Percentiles rank a stretch among this genome's conserved stretches.
Conservation (phyloP, 2,888 invertebrate species). For the Camponotus fellah region DNA sequence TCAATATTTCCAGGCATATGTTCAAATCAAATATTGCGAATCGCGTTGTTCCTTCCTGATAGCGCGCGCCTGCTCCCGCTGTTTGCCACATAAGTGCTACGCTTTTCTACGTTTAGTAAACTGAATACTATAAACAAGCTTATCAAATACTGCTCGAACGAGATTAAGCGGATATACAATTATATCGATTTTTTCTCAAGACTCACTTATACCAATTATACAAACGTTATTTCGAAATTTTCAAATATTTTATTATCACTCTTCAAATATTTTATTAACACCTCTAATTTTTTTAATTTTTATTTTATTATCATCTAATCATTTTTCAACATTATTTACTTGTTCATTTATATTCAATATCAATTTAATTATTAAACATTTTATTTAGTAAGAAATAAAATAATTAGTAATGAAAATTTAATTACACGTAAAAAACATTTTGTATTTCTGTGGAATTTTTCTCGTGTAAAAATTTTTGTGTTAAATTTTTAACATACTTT, state of each 20-base stretch:
- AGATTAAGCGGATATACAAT: neutral
- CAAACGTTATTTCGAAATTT: neutral
- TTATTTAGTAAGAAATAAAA: too few species aligned
- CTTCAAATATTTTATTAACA: neutral
- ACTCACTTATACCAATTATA: neutral
- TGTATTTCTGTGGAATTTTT: too few species aligned
- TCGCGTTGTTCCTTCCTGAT: slow-evolving; percentile 59
- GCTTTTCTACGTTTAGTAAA: slow-evolving; percentile 55
- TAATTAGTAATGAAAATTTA: neutral
- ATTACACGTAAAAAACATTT: too few species aligned
- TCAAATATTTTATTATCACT: neutral
- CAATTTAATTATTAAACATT: neutral
- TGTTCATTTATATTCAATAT: neutral
- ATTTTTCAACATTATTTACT: neutral
- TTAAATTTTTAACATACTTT: too few species aligned
- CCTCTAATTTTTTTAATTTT: neutral
- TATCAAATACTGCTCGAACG: neutral
- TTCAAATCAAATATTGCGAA: slow-evolving; percentile 74
- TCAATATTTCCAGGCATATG: slow-evolving; percentile 68
- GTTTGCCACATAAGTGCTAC: slow-evolving; percentile 20
- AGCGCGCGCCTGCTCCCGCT: slow-evolving; percentile 55
- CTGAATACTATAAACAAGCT: slow-evolving; percentile 41
- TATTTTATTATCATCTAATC: neutral
- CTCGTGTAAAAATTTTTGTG: too few species aligned
- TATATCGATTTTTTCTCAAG: neutral